Percentiles rank a stretch among this genome's conserved stretches.
These are phyloP conservation scores for Halocynthia aurantium DNA, from an alignment of 23 tunicate species.

Conservation along the genomic window DNA sequence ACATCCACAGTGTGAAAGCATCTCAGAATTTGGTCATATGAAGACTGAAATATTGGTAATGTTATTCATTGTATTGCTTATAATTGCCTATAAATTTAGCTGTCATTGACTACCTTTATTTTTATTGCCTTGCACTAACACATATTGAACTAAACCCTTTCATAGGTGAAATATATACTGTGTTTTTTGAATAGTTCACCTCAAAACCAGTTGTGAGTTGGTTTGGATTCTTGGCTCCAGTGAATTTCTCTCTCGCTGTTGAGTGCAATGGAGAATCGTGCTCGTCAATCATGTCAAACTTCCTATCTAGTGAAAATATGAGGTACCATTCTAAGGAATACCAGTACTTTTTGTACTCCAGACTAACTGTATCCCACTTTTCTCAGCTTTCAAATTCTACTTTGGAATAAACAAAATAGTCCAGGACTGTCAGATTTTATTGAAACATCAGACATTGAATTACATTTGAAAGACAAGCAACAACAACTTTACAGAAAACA, in stretches of 20 bases:
- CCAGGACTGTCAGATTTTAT: conserved; percentile 4
- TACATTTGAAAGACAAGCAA: conserved; percentile 3
- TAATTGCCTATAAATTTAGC: no score
- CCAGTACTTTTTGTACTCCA: not conserved
- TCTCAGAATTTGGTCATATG: no score
- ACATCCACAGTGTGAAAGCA: no score
- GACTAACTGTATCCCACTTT: not conserved
- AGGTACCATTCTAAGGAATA: not conserved
- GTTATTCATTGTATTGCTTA: no score
- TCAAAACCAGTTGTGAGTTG: no score
- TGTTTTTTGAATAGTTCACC: no score
- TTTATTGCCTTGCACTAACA: no score
- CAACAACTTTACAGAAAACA: not conserved
- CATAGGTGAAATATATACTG: no score
- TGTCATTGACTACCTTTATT: no score
- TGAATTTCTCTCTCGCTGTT: not conserved
- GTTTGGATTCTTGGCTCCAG: not conserved
- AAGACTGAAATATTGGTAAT: no score
- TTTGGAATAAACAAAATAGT: not conserved
- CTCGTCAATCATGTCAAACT: not conserved
- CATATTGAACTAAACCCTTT: no score
- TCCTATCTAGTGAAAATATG: not conserved
- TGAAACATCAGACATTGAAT: not conserved
- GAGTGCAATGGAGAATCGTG: not conserved
- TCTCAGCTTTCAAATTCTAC: not conserved